Evolutionary conservation across 2,113 vertebrate species (phyloP), one percentile per base, ranked within the genome.

Genomic region (Aegithalos caudatus): DNA sequence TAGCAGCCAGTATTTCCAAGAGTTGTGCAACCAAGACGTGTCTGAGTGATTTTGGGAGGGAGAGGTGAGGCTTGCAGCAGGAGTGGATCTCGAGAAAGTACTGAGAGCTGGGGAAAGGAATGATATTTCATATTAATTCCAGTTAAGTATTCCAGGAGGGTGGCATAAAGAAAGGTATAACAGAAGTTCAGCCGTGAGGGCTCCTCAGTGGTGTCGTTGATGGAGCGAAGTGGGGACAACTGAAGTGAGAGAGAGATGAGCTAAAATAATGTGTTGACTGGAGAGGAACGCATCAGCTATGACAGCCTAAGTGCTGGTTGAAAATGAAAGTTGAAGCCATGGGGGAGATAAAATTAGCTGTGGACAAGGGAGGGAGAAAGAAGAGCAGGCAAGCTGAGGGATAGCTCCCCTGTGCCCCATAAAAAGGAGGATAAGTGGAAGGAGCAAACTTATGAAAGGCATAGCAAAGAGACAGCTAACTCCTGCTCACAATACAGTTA

Each of bases 281-380:
- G 92, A 96, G 93, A 90, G 81, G 79, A 95, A 53, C 82, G 20
- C 72, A 95, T 94, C 82, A 92, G 85, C 62, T 94, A 60, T 80
- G 88, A 92, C 85, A 93, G 38, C 11, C 48, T 95, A 93, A 96
- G 82, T 96, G 87, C 85, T 88, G 45, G 51, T 44, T 93, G 91
- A 42, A 94, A 96, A 90, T 94, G 80, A 71, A 88, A 78, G 71
- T 81, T 86, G 92, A 96, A 96, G 92, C 94, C 93, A 90, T 93
- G 82, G 88, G 94, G 92, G 90, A 95, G 71, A 90, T 96, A 95
- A 96, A 96, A 96, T 95, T 96, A 95, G 82, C 94, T 66, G 62
- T n/a, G 28, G 88, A 93, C 67, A 78, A 70, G 88, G 90, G 42
- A 78, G 85, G 78, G 78, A 95, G 90, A 90, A 92, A 86, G 93